phyloP scores from a whole-genome alignment of 1,140 invertebrate genomes.

The Tetraneura akinire region DNA sequence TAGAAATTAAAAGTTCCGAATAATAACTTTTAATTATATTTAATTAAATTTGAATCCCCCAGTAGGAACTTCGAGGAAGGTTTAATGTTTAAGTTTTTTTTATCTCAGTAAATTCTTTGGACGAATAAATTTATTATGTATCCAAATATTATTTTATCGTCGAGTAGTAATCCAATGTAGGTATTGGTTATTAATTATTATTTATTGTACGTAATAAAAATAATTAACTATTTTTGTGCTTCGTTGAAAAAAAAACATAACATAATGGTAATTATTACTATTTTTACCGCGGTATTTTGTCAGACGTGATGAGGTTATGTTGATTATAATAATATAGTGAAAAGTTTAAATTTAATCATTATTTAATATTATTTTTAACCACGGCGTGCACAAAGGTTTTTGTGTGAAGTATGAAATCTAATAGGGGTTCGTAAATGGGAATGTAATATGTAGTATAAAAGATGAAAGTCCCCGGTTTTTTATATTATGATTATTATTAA shows the following conservation, averaged over 20 bases:
- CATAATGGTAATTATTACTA: too few species aligned
- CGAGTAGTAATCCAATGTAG: too few species aligned
- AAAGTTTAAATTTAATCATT: conserved; percentile 2
- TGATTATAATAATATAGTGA: not conserved
- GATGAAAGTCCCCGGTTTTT: conserved; percentile 4
- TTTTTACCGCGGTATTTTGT: not conserved
- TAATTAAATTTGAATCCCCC: too few species aligned
- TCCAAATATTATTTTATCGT: too few species aligned
- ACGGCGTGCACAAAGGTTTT: not conserved
- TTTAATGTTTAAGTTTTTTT: too few species aligned
- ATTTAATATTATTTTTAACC: conserved; percentile 17
- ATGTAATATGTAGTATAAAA: not conserved
- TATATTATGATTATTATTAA: conserved; percentile 5
- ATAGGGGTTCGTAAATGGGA: conserved; percentile 10
- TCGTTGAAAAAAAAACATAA: too few species aligned
- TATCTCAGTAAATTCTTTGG: too few species aligned
- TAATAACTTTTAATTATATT: too few species aligned
- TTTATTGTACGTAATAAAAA: not conserved
- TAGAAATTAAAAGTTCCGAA: too few species aligned
- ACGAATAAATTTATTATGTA: too few species aligned
- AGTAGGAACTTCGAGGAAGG: too few species aligned
- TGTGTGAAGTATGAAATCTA: not conserved
- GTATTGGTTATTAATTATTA: too few species aligned
- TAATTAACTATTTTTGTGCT: not conserved
- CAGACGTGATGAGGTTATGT: not conserved